Percentiles rank a stretch among this genome's conserved stretches.
phyloP scores from a whole-genome alignment of 2,888 invertebrate genomes.

The Therioaphis trifolii region DNA sequence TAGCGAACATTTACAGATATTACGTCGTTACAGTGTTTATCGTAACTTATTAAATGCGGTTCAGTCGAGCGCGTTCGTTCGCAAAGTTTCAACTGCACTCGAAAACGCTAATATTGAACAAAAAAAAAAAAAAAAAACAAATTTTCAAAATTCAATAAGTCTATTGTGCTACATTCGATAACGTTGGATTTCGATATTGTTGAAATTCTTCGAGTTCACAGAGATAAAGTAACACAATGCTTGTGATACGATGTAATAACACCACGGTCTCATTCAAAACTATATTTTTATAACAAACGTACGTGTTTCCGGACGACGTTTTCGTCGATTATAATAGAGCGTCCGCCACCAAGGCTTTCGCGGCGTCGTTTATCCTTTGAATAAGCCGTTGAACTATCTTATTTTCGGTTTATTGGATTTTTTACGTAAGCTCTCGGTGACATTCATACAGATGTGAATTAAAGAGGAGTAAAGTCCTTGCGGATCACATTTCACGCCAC shows the following conservation, averaged over 20 bases:
- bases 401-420: conserved; percentile 29
- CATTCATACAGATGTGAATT: conserved; percentile 39
- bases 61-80: too few relatives aligned
- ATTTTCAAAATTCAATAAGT: too few relatives aligned
- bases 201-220: not conserved
- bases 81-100: too few relatives aligned
- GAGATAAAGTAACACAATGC: not conserved
- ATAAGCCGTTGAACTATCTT: conserved; percentile 44
- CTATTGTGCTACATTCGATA: too few relatives aligned
- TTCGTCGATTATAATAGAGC: too few relatives aligned
- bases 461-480: conserved; percentile 32
- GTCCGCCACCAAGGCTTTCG: too few relatives aligned
- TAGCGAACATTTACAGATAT: too few relatives aligned
- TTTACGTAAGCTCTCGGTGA: conserved; percentile 24
- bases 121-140: too few relatives aligned
- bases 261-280: not conserved
- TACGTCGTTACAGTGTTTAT: too few relatives aligned
- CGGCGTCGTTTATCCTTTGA: not conserved
- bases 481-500: conserved; percentile 39
- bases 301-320: not conserved
- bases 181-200: not conserved
- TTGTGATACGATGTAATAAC: not conserved
- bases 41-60: too few relatives aligned
- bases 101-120: too few relatives aligned
- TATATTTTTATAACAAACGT: not conserved